Base-by-base conservation (phyloP, 1,140 invertebrate species). In the Pollicipes pollicipes region DNA sequence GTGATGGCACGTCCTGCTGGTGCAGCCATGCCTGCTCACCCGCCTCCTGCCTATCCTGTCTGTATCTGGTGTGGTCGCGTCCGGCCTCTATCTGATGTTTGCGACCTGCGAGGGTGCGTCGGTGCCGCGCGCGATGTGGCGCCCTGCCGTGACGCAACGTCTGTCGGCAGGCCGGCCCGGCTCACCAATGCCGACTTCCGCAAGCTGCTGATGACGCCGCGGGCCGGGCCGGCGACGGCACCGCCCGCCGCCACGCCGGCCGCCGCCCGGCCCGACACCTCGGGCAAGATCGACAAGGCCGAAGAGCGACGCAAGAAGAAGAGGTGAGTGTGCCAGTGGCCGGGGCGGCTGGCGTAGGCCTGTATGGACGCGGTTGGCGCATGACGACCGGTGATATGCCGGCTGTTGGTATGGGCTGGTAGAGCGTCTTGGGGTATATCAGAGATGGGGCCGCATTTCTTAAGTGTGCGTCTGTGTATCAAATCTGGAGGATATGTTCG, bases 151-250 rank as follows among this genome's bases (percentile, higher is more conserved):
- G 16, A 35, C 32, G 32, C 32, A 6, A 4, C 32, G 63, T 64
- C n/a, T 6, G 21, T 4, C 31, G 35, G 29, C 66, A 77, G 75
- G 30, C 75, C 73, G 70, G 77, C 79, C 70, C 79, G 78, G 16
- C 73, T 98, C 69, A 97, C 94, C 16, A 98, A 98, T 83, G 95
- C 95, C 78, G 95, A 98, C 80, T 98, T 98, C 77, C 85, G 95
- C 31, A 95, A 95, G 77, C 80, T 98, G 24, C 81, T 98, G 71
- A 97, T 97, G 90, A 98, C 95, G 0, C 95, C 95, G 0, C 83
- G 93, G 69, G 73, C 68, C 30, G 45, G 29, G 21, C n/a, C n/a
- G 27, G n/a, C 72, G 3, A 35, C 70, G 64, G 69, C 70, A 26
- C 24, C 63, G 21, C 37, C n/a, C 1, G 28, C 68, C 29, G 58